phyloP scores from a whole-genome alignment of 92 coral and sea anemone genomes.

The Plumapathes pennacea region DNA sequence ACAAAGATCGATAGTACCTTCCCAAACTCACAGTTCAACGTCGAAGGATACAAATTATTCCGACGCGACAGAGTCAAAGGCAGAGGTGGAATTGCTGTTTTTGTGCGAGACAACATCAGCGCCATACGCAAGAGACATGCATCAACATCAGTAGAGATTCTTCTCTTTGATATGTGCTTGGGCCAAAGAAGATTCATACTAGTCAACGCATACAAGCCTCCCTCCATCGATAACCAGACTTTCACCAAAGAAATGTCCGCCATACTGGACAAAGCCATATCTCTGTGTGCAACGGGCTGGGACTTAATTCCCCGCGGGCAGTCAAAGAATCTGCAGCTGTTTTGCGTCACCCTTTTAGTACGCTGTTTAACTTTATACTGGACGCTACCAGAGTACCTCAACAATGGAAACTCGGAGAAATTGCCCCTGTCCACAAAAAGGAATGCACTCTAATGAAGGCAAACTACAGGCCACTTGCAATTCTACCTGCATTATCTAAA shows the following conservation, averaged over 20 bases:
- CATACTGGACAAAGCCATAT: conserved; percentile 10
- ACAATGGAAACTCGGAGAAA: conserved; percentile 61
- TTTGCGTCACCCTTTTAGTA: conserved; percentile 27
- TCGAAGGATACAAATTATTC: conserved; percentile 30
- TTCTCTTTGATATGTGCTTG: conserved; percentile 15
- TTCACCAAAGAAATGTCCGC: conserved; percentile 5
- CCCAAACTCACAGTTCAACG: conserved; percentile 39
- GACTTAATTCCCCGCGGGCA: conserved; percentile 22
- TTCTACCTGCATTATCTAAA: conserved; percentile 35
- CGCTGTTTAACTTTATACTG: conserved; percentile 14
- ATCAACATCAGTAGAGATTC: conserved; percentile 15
- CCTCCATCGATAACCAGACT: conserved; percentile 14
- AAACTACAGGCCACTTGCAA: conserved; percentile 46
- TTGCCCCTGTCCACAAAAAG: conserved; percentile 36
- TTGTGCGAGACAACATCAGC: conserved; percentile 22
- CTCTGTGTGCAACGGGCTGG: no score
- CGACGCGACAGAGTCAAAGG: conserved; percentile 41
- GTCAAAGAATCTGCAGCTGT: conserved; percentile 42
- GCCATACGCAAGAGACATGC: conserved; percentile 5
- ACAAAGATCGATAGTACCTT: conserved; percentile 36
- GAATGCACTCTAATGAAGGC: conserved; percentile 30
- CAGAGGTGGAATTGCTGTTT: conserved; percentile 18
- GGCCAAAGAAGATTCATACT: conserved; percentile 23
- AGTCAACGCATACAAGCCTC: conserved; percentile 37
- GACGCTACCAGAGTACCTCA: conserved; percentile 13